Conservation (phyloP, 2,888 invertebrate species). For the Eledona agricola region DNA sequence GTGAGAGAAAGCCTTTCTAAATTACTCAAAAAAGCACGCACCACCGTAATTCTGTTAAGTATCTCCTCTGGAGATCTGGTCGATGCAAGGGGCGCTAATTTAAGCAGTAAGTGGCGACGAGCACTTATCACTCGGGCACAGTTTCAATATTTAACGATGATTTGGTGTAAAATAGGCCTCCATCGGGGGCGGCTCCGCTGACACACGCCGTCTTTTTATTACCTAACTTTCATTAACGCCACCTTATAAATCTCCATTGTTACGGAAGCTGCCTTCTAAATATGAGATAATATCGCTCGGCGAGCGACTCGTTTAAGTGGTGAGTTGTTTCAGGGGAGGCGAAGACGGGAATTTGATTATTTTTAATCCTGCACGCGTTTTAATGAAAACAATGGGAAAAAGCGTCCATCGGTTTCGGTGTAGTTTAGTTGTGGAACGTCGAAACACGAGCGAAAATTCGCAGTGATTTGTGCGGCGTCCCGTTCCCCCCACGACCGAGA, state of each 20-base stretch:
- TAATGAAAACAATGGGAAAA: too few species aligned
- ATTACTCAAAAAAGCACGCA: conserved; percentile 56
- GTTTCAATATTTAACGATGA: conserved; percentile 60
- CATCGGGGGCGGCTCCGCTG: conserved; percentile 49
- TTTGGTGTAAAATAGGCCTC: conserved; percentile 52
- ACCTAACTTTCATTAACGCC: conserved; percentile 61
- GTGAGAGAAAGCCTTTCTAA: conserved; percentile 37
- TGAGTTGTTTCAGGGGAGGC: conserved; percentile 51
- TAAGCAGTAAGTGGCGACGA: conserved; percentile 56
- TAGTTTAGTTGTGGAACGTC: background rate
- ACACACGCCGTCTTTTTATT: conserved; percentile 60
- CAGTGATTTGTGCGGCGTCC: conserved; percentile 54
- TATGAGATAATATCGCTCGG: conserved; percentile 58
- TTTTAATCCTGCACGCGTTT: too few species aligned
- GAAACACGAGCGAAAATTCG: conserved; percentile 30
- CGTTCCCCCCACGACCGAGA: conserved; percentile 38
- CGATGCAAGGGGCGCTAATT: conserved; percentile 52
- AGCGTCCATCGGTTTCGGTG: background rate
- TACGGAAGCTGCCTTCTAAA: conserved; percentile 56
- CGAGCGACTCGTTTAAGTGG: conserved; percentile 56
- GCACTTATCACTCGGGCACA: conserved; percentile 60
- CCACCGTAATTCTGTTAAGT: conserved; percentile 55
- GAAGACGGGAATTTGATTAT: conserved; percentile 28
- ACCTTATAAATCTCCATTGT: conserved; percentile 62
- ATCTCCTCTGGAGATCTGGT: conserved; percentile 53